Percentiles rank a stretch among this genome's conserved stretches.
phyloP scores from a whole-genome alignment of 2,113 vertebrate genomes.

The Callionymus lyra region DNA sequence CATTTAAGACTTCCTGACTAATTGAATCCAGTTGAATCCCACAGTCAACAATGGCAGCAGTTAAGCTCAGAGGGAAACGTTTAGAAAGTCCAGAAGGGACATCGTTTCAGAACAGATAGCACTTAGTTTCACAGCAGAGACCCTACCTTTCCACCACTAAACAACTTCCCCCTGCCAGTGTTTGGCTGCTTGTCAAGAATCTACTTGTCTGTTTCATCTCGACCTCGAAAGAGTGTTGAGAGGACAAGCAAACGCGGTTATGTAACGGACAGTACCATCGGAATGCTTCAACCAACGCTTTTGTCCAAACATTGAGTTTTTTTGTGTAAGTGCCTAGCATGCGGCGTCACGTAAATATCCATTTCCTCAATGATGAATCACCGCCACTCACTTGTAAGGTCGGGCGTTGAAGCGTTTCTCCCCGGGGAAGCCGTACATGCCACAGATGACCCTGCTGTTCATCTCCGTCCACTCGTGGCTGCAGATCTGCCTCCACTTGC shows the following conservation, averaged over 20 bases:
- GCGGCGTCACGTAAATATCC: neutral
- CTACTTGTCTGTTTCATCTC: constrained; percentile 31
- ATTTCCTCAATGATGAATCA: neutral
- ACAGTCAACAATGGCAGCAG: neutral
- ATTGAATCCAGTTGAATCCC: neutral
- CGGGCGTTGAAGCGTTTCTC: constrained; percentile 79
- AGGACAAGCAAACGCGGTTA: constrained; percentile 17
- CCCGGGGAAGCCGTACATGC: constrained; percentile 89
- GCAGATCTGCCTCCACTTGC: constrained; percentile 88
- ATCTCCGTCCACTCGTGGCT: constrained; percentile 74
- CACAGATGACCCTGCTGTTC: constrained; percentile 84
- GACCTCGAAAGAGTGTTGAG: constrained; percentile 15
- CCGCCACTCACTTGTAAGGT: constrained; percentile 84
- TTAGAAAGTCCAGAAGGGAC: constrained; percentile 11
- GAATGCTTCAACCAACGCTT: neutral
- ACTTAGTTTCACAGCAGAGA: constrained; percentile 7
- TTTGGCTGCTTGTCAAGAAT: constrained; percentile 37
- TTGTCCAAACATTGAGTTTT: constrained; percentile 1
- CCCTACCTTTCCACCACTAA: no score
- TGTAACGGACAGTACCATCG: constrained; percentile 18
- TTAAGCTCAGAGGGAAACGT: constrained; percentile 4
- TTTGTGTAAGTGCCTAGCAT: neutral
- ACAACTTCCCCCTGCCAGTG: constrained; percentile 14
- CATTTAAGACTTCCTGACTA: no score
- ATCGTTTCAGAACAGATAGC: constrained; percentile 9